These are phyloP conservation scores for Anisognathus igniventris DNA, from an alignment of 2,797 vertebrate genomes.

Conservation along the genomic window DNA sequence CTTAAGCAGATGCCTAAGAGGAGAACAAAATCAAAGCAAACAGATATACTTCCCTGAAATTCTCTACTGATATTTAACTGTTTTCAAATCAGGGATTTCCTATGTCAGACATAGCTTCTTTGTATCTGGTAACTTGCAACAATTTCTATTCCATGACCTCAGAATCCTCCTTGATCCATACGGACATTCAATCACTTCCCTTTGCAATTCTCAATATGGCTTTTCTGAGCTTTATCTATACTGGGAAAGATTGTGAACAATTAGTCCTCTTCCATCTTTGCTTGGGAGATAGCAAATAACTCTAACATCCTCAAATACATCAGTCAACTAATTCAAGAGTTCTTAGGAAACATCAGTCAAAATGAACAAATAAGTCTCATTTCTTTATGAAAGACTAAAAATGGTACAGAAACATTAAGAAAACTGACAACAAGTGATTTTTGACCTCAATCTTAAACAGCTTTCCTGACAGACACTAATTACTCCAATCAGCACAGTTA, in stretches of 20 bases:
- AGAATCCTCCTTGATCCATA: neutral
- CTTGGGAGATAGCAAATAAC: neutral
- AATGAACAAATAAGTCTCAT: neutral
- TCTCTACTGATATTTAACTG: neutral
- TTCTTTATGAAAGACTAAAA: neutral
- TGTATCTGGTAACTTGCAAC: neutral
- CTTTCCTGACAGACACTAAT: neutral
- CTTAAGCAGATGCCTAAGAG: neutral
- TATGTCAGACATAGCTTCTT: neutral
- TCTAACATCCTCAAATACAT: neutral
- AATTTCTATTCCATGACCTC: neutral
- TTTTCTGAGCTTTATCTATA: neutral
- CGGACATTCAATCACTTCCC: neutral
- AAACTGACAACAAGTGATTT: neutral
- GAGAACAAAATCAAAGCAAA: neutral
- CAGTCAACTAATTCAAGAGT: neutral
- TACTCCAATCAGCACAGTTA: neutral
- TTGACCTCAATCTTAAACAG: neutral
- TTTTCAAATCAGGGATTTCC: neutral
- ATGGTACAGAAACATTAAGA: neutral
- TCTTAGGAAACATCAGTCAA: neutral
- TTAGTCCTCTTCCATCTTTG: neutral
- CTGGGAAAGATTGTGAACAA: neutral
- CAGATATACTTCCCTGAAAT: neutral
- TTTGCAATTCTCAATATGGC: neutral